These are phyloP conservation scores for Ostrea edulis DNA, from an alignment of 1,140 invertebrate species.

Conservation along the genomic window DNA sequence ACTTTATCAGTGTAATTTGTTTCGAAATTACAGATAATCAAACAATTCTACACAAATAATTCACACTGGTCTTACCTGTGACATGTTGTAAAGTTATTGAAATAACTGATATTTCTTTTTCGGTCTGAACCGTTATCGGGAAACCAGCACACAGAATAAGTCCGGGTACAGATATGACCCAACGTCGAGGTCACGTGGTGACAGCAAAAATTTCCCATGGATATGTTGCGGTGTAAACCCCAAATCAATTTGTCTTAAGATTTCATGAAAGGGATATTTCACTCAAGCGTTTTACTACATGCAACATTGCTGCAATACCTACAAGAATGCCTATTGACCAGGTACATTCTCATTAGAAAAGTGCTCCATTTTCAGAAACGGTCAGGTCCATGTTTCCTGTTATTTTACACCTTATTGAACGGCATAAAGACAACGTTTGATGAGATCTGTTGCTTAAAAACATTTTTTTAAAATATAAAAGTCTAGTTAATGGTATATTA, in stretches of 20 bases:
- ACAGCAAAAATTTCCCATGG: not conserved
- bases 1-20: no score
- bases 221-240: not conserved
- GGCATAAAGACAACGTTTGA: no score
- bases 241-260: not conserved
- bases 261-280: not conserved
- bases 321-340: not conserved
- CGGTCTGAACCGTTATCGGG: not conserved
- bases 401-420: no score
- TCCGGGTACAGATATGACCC: slow-evolving; percentile 14
- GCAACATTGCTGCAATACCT: not conserved
- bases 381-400: no score
- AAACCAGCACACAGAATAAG: not conserved
- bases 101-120: not conserved
- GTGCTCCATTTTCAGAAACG: no score
- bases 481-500: no score
- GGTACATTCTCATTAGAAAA: not conserved
- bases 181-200: slow-evolving; percentile 4
- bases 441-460: no score
- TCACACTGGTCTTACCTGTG: not conserved
- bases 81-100: not conserved
- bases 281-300: not conserved
- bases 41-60: not conserved
- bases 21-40: slow-evolving; percentile 8
- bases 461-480: no score